Conservation (phyloP, 2,888 invertebrate genomes). For the Coronaproctus castanopsis region DNA sequence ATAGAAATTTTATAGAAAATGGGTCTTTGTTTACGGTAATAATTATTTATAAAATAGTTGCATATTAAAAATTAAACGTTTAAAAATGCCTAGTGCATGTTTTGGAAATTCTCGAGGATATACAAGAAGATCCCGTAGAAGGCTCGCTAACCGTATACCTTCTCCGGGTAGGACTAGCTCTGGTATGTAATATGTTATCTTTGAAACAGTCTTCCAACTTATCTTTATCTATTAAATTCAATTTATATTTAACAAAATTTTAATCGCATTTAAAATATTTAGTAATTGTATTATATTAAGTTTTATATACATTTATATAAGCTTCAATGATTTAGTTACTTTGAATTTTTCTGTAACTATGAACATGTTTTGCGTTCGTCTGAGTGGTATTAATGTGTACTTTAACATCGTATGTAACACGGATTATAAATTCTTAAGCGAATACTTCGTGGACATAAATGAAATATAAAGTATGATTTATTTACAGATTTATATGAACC, state of each 20-base stretch:
- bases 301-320: too few relatives aligned
- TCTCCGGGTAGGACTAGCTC: conserved; percentile 59
- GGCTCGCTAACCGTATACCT: conserved; percentile 71
- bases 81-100: conserved; percentile 85
- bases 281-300: too few relatives aligned
- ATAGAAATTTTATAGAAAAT: conserved; percentile 13
- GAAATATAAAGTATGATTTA: not conserved
- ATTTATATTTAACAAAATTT: too few relatives aligned
- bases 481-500: conserved; percentile 52
- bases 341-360: not conserved
- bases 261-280: too few relatives aligned
- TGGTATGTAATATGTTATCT: conserved; percentile 30
- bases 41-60: not conserved
- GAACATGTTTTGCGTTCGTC: not conserved
- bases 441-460: too few relatives aligned
- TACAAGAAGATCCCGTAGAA: conserved; percentile 75
- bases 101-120: conserved; percentile 82
- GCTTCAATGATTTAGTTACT: too few relatives aligned
- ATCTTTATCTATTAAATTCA: too few relatives aligned
- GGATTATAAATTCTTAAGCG: too few relatives aligned
- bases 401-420: not conserved
- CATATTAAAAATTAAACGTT: conserved; percentile 1
- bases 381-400: not conserved
- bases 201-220: not conserved
- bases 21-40: conserved; percentile 11